Evolutionary conservation across 2,888 invertebrate species (phyloP).

Genomic region (Cephus pulcher): DNA sequence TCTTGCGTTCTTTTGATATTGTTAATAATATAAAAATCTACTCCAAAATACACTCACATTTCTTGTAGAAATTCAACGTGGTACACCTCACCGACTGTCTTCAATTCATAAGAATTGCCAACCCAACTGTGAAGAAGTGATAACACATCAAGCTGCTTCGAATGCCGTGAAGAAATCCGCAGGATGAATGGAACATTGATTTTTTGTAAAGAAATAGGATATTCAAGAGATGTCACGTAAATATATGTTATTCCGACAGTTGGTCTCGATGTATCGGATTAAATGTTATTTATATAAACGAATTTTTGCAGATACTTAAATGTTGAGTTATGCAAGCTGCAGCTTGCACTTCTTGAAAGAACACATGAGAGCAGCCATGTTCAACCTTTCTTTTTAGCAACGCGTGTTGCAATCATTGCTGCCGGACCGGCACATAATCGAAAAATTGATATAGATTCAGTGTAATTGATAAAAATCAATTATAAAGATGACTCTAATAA

Average conservation of each 20-base stretch:
- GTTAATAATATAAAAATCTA: neutral
- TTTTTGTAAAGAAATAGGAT: neutral
- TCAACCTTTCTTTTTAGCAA: neutral
- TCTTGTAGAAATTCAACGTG: neutral
- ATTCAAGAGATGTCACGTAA: neutral
- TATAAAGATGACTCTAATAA: conserved; percentile 38
- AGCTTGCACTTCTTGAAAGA: neutral
- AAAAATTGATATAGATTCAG: neutral
- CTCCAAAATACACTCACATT: neutral
- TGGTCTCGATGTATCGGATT: neutral
- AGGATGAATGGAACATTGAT: neutral
- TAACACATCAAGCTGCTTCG: neutral
- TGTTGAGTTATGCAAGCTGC: neutral
- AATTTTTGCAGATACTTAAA: neutral
- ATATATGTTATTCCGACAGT: neutral
- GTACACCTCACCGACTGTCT: neutral
- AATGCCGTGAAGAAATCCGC: neutral
- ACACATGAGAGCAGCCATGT: neutral
- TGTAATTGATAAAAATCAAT: neutral
- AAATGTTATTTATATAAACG: neutral
- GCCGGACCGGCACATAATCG: neutral
- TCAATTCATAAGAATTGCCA: neutral
- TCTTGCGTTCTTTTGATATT: neutral
- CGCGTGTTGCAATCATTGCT: neutral
- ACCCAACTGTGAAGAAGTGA: neutral